These are phyloP conservation scores for Dysdera silvatica DNA, from an alignment of 1,140 invertebrate genomes.

Conservation along the genomic window DNA sequence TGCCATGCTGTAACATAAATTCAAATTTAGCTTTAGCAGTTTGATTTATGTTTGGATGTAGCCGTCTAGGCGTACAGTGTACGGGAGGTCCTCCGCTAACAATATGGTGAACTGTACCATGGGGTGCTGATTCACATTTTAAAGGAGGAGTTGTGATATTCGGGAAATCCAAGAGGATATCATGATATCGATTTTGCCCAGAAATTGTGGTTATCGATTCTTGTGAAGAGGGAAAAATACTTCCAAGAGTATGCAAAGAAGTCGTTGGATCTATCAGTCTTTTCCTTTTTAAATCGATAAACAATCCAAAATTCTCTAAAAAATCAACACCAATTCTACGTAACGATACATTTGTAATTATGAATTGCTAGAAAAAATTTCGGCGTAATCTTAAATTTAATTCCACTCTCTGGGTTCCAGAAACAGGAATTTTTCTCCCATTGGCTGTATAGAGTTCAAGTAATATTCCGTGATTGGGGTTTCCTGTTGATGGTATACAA, in stretches of 20 bases:
- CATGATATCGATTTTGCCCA: neutral
- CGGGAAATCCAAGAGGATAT: conserved; percentile 4
- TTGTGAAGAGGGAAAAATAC: neutral
- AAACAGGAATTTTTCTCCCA: conserved; percentile 9
- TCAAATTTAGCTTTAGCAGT: neutral
- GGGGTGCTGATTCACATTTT: neutral
- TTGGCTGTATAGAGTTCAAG: conserved; percentile 19
- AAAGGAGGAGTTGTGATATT: neutral
- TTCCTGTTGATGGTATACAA: too few relatives aligned
- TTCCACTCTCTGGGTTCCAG: neutral
- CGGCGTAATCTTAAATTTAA: conserved; percentile 8
- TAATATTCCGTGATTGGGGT: too few relatives aligned
- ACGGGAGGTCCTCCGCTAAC: conserved; percentile 44
- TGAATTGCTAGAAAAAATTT: conserved; percentile 14
- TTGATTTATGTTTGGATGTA: neutral
- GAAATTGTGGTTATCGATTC: neutral
- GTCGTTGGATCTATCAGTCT: conserved; percentile 8
- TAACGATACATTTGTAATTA: conserved; percentile 20
- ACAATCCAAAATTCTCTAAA: conserved; percentile 10
- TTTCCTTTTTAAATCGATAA: neutral
- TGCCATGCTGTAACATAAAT: neutral
- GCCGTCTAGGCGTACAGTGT: neutral
- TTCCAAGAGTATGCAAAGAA: neutral
- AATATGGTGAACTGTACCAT: conserved; percentile 43
- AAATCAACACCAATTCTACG: conserved; percentile 30